A percentile compares a stretch with the other conserved stretches of the same genome.
These are phyloP conservation scores for Onychomys torridus DNA, from an alignment of 2,797 vertebrate species.

Conservation along the genomic window DNA sequence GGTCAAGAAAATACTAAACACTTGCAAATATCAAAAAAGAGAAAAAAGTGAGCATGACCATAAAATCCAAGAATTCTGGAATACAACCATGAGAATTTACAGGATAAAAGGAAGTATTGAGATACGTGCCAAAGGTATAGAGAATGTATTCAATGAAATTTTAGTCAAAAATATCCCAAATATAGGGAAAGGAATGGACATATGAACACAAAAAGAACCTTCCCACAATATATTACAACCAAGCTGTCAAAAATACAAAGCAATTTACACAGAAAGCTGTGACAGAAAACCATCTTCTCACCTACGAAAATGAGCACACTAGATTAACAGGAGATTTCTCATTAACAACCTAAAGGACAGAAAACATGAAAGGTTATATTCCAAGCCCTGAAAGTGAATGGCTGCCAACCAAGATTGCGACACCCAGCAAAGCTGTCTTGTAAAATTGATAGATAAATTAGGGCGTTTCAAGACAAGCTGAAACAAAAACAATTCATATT, in stretches of 20 bases:
- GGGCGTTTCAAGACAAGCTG: neutral
- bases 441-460: neutral
- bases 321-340: neutral
- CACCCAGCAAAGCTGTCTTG: neutral
- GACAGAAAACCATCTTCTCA: neutral
- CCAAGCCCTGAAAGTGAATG: neutral
- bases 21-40: neutral
- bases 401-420: neutral
- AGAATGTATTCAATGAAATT: neutral
- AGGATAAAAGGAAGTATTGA: neutral
- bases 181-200: neutral
- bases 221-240: neutral
- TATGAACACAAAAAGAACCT: neutral
- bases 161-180: neutral
- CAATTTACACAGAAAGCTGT: neutral
- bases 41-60: neutral
- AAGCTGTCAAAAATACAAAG: neutral
- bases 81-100: neutral
- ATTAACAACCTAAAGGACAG: neutral
- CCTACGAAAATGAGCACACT: neutral
- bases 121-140: neutral
- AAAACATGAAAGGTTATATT: neutral
- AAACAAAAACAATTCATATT: neutral
- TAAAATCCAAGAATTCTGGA: neutral
- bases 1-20: neutral